Evolutionary conservation across 2,888 invertebrate species (phyloP), one percentile per base, ranked within the genome.

Genomic region (Ochropleura plecta): DNA sequence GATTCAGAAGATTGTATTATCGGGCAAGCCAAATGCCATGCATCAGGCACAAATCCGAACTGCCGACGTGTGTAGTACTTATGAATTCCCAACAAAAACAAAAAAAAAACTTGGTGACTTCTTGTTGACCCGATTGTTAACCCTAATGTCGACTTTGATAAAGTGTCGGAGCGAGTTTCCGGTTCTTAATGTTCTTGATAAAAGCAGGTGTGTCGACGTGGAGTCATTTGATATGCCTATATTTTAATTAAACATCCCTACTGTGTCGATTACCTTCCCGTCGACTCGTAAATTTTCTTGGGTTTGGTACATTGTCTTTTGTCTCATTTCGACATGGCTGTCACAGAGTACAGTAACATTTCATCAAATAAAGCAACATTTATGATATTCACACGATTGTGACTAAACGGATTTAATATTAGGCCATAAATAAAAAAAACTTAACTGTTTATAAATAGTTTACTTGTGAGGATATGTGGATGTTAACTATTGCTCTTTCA

Each of bases 81-180:
- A 9, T 53, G n/a, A 53, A n/a, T n/a, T 53, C n/a, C n/a, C 8
- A n/a, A 10, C 8, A 53, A 53, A 10, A n/a, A n/a, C 30, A 57
- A 40, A 18, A 42, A 42, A 9, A 60, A 42, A 60, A 42, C 40
- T 70, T 18, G 20, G 49, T 73, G 30, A n/a, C 7, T 10, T 14
- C 30, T 40, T 46, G 4, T 8, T n/a, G 14, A 16, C 30, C 8
- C 12, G n/a, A 30, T 30, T 70, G n/a, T n/a, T n/a, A n/a, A n/a
- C n/a, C 20, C 0, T n/a, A 18, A 55, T 55, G 40, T 67, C n/a
- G 20, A 40, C 46, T 73, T 42, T 55, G 74, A 63, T 74, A 73
- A 74, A 73, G 42, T 7, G 9, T 30, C 16, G 49, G 5, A 20
- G 9, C 18, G 30, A 73, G 20, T 18, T 64, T 55, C 53, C 63